A percentile compares a stretch with the other conserved stretches of the same genome.
Evolutionary conservation across 1,140 invertebrate genomes (phyloP).

Genomic region (Philopotamus ludificatus): DNA sequence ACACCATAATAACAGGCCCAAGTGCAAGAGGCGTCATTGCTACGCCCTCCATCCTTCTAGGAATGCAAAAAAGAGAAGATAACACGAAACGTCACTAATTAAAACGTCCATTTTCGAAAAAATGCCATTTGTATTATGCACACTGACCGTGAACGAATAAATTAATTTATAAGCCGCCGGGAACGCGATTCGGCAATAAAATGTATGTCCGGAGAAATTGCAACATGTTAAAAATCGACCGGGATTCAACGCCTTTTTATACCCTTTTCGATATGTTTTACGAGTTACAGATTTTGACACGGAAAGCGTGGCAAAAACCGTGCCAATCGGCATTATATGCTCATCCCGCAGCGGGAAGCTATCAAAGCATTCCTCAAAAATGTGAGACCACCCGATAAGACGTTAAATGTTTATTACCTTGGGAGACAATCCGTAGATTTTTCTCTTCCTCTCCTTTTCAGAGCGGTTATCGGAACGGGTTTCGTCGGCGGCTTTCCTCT

Average conservation of each 20-base stretch:
- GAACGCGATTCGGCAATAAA: no score
- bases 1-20: neutral
- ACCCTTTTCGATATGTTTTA: no score
- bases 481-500: constrained; percentile 54
- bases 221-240: no score
- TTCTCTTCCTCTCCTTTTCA: constrained; percentile 52
- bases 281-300: neutral
- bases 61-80: constrained; percentile 2
- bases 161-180: no score
- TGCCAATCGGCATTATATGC: neutral
- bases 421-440: constrained; percentile 47
- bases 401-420: constrained; percentile 42
- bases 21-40: neutral
- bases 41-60: neutral
- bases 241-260: no score
- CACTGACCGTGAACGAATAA: neutral
- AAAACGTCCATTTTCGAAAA: neutral
- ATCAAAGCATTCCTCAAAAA: neutral
- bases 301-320: neutral
- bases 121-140: neutral
- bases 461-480: constrained; percentile 9
- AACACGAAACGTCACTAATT: neutral
- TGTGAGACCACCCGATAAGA: neutral
- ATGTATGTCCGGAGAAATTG: no score
- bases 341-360: neutral